A percentile compares a stretch with the other conserved stretches of the same genome.
Conservation (phyloP, 2,113 vertebrate genomes). For the Haemorhous mexicanus region DNA sequence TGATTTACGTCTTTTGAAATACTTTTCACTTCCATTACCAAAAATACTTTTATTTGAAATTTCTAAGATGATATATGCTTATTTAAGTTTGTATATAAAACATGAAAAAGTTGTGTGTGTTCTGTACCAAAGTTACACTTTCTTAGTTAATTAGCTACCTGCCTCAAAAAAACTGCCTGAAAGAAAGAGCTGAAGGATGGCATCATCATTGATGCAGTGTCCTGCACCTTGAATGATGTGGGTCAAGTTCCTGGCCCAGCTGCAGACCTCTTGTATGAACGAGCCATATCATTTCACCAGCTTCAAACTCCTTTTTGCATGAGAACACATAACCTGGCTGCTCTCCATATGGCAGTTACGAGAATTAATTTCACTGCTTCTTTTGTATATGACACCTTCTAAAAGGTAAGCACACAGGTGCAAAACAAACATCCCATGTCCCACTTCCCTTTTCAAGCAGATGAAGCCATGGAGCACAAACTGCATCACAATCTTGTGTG, state of each 20-base stretch:
- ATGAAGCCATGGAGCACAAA: not conserved
- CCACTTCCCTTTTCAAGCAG: not conserved
- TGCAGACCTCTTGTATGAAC: not conserved
- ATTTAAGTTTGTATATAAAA: not conserved
- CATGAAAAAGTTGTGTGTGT: not conserved
- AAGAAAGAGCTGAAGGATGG: not conserved
- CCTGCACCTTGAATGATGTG: not conserved
- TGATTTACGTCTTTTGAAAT: not conserved
- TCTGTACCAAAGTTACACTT: not conserved
- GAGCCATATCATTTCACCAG: not conserved
- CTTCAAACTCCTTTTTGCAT: not conserved
- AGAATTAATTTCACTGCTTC: not conserved
- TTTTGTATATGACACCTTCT: not conserved
- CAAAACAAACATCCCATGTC: not conserved
- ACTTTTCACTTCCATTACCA: not conserved
- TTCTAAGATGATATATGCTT: not conserved
- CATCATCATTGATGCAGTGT: fast-evolving
- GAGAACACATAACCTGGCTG: not conserved
- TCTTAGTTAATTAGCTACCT: not conserved
- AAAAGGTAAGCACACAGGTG: not conserved
- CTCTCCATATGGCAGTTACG: not conserved
- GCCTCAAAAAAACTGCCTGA: not conserved
- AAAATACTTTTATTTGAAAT: not conserved
- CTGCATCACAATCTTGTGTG: not conserved
- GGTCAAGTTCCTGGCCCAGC: not conserved